Evolutionary conservation across 1,140 invertebrate genomes (phyloP).

Genomic region (Ditylenchus dipsaci): DNA sequence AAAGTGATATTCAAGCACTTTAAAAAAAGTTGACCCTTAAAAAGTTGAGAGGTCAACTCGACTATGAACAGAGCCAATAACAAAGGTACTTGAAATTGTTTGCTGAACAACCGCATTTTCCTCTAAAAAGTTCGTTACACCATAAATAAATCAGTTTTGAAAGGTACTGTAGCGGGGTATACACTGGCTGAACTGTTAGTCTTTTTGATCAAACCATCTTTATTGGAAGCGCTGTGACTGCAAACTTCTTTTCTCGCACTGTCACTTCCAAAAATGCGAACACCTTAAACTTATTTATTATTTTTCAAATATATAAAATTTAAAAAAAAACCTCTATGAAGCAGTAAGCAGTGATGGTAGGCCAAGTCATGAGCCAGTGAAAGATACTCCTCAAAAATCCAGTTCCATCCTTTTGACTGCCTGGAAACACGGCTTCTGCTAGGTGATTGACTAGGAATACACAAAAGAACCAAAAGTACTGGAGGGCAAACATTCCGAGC

Average conservation of each 20-base stretch:
- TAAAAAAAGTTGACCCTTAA: no score
- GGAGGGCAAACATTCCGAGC: slow-evolving; percentile 34
- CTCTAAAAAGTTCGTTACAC: no score
- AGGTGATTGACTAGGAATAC: slow-evolving; percentile 46
- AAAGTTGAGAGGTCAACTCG: no score
- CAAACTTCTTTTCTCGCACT: slow-evolving; percentile 45
- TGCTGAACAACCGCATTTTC: no score
- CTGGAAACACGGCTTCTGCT: slow-evolving; percentile 42
- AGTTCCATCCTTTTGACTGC: slow-evolving; percentile 38
- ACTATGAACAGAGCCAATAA: no score
- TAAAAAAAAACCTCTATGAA: slow-evolving; percentile 30
- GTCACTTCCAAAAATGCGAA: slow-evolving; percentile 43
- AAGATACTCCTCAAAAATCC: slow-evolving; percentile 42
- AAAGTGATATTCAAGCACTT: no score
- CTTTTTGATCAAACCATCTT: slow-evolving; percentile 35
- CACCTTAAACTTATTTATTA: neutral
- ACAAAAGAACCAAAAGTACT: slow-evolving; percentile 43
- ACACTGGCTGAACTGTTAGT: no score
- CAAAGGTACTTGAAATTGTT: no score
- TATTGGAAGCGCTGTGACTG: slow-evolving; percentile 45
- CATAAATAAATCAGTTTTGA: no score
- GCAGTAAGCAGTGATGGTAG: slow-evolving; percentile 42
- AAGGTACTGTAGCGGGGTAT: no score
- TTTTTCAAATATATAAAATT: neutral
- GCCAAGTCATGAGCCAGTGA: slow-evolving; percentile 41